Conservation (phyloP, 1,140 invertebrate genomes). For the Drosophila triauraria region DNA sequence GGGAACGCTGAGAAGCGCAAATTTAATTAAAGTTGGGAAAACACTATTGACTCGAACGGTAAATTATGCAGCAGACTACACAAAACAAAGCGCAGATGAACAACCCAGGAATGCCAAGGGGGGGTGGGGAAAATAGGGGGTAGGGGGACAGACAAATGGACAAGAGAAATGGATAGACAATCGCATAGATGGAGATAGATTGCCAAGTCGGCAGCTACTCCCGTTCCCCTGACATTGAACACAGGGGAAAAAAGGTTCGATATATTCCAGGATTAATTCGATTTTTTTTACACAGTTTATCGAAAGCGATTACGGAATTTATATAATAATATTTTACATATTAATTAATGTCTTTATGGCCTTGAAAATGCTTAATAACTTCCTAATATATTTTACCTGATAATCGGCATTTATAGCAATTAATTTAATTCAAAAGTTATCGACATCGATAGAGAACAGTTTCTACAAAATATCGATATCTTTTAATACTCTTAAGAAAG, state of each 20-base stretch:
- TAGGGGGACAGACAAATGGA: constrained; percentile 46
- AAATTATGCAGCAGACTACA: constrained; percentile 78
- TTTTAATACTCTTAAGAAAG: too few relatives aligned
- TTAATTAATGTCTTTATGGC: too few relatives aligned
- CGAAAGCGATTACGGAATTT: neutral
- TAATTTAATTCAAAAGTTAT: too few relatives aligned
- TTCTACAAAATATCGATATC: too few relatives aligned
- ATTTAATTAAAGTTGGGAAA: constrained; percentile 82
- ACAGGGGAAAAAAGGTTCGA: constrained; percentile 4
- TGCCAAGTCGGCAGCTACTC: constrained; percentile 17
- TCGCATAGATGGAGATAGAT: constrained; percentile 73
- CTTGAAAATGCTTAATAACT: neutral
- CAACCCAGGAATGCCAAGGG: constrained; percentile 9
- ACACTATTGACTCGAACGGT: constrained; percentile 80
- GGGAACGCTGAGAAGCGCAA: constrained; percentile 67
- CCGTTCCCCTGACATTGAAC: neutral
- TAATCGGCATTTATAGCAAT: too few relatives aligned
- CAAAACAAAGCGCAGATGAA: constrained; percentile 60
- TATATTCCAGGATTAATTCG: neutral
- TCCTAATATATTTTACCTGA: neutral
- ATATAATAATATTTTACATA: too few relatives aligned
- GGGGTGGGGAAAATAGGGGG: neutral
- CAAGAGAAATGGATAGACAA: constrained; percentile 62
- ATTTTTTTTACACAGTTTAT: neutral
- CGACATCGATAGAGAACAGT: too few relatives aligned